Evolutionary conservation across 1,140 invertebrate species (phyloP).

Genomic region (Zophobas atratus): DNA sequence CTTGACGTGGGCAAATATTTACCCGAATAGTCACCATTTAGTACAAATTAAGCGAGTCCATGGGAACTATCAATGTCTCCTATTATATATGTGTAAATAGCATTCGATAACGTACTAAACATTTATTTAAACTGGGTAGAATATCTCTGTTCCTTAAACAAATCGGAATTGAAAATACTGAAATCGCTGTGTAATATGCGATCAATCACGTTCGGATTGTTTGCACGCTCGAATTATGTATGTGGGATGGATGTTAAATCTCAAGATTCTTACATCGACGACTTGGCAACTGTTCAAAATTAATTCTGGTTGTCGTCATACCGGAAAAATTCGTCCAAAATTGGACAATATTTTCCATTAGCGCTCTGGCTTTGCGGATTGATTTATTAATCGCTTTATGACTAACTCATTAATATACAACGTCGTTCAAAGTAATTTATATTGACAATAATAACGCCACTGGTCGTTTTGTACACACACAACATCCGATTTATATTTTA

Average conservation of each 20-base stretch:
- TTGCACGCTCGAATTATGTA: constrained; percentile 32
- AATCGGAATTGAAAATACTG: constrained; percentile 7
- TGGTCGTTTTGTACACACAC: constrained; percentile 13
- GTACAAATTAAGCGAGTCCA: constrained; percentile 45
- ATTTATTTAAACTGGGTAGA: constrained; percentile 24
- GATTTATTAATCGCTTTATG: constrained; percentile 21
- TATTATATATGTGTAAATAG: constrained; percentile 31
- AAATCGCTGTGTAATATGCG: constrained; percentile 12
- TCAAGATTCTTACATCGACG: constrained; percentile 26
- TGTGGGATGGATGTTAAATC: constrained; percentile 24
- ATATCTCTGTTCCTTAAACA: constrained; percentile 19
- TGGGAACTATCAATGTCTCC: constrained; percentile 42
- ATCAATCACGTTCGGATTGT: constrained; percentile 36
- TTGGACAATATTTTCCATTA: constrained; percentile 13
- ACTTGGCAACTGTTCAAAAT: constrained; percentile 29
- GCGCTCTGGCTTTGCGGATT: background rate
- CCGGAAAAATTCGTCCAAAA: constrained; percentile 36
- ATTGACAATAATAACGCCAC: constrained; percentile 17
- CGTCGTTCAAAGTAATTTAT: constrained; percentile 18
- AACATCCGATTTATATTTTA: constrained; percentile 4
- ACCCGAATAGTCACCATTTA: constrained; percentile 44
- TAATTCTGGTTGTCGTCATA: constrained; percentile 5
- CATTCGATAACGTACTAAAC: constrained; percentile 32
- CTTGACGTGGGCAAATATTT: constrained; percentile 38
- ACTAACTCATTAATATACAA: constrained; percentile 6